These are phyloP conservation scores for Eugnorisma glareosa DNA, from an alignment of 2,888 invertebrate genomes.

Conservation along the genomic window DNA sequence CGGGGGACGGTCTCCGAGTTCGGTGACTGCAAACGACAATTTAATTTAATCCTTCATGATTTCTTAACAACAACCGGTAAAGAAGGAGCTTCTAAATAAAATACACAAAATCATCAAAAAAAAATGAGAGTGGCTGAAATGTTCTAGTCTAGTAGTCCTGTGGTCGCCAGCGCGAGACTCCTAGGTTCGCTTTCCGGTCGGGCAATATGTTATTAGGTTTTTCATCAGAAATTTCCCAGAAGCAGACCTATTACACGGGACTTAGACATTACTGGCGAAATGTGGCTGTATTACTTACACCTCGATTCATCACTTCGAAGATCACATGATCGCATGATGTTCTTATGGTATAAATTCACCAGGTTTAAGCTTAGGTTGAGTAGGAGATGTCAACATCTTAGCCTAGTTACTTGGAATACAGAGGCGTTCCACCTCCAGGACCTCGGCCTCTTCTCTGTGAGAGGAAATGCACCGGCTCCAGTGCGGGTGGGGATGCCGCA, in stretches of 20 bases:
- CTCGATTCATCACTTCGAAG: neutral
- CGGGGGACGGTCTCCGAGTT: constrained; percentile 94
- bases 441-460: neutral
- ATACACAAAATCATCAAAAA: neutral
- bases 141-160: neutral
- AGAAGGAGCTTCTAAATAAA: neutral
- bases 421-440: neutral
- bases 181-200: too few species aligned
- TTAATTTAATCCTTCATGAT: neutral
- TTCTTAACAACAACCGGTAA: neutral
- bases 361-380: neutral
- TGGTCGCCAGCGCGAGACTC: neutral
- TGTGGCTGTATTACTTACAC: too few species aligned
- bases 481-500: too few species aligned
- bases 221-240: too few species aligned
- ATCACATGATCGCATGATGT: neutral
- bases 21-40: constrained; percentile 91
- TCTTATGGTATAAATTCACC: neutral
- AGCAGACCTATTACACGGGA: neutral
- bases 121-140: neutral
- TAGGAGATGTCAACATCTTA: neutral
- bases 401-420: neutral
- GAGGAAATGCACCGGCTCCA: neutral
- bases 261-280: neutral
- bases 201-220: too few species aligned